Base-by-base conservation (phyloP, 2,888 invertebrate species). In the Alentia gelatinosa region DNA sequence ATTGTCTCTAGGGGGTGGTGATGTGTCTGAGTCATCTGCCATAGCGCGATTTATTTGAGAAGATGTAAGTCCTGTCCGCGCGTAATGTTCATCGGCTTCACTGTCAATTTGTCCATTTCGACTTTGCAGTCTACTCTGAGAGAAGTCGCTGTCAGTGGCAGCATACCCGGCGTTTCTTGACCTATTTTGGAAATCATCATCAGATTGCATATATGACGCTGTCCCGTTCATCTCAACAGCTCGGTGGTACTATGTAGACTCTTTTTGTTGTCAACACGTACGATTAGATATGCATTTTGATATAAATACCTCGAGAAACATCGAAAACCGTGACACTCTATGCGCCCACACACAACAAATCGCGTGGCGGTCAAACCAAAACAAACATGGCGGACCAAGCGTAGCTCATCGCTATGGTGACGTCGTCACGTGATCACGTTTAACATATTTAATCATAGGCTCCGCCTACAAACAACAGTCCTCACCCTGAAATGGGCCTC, bases 351-450 rank as follows among this genome's bases (percentile, higher is more conserved):
- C 74, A 74, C 30, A 33, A 33, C 74, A 4, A 26, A 26, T 74
- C 26, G 74, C 74, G 74, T 74, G 74, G 74, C 74, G 74, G 74
- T 74, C 33, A 74, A 74, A 74, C 74, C 74, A 74, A 89, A 91
- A 91, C 91, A 91, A 91, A 91, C 47, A 91, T 91, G 91, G 91
- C 91, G 79, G 90, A 86, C 39, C 74, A 89, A n/a, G 89, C 91
- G 23, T 4, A 86, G 35, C 26, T 26, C 56, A 37, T 91, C 56
- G 39, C 56, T 83, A 91, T 91, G 91, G 89, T 35, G 37, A 90
- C 47, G 12, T 37, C 39, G 23, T 79, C 79, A 79, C 79, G 79
- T 79, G 79, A 3, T 79, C 19, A 15, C 23, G 23, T 37, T 79
- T 79, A 79, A 79, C 79, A 79, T 79, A 79, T 79, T 26, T 19